These are phyloP conservation scores for Chironex yamaguchii DNA, from an alignment of 30 jellyfish, hydroid and myxozoan genomes.

Conservation along the genomic window DNA sequence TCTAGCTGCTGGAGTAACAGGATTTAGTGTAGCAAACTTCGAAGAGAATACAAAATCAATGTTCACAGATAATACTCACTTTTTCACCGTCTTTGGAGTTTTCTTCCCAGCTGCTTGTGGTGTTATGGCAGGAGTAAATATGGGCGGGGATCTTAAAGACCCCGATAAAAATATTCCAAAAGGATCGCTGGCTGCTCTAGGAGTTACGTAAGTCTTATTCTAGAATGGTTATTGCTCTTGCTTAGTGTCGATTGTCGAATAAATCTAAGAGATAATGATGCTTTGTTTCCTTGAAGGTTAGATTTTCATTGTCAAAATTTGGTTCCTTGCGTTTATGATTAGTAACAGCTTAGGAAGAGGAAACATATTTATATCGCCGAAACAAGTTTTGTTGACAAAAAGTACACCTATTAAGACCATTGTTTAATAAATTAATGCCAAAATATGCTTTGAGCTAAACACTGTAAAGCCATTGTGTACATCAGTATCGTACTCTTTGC, in stretches of 20 bases:
- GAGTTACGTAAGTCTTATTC: conserved; percentile 88
- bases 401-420: too few relatives aligned
- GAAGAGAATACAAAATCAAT: conserved; percentile 80
- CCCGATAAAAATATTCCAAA: conserved; percentile 88
- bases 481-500: too few relatives aligned
- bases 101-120: conserved; percentile 99
- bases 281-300: not conserved
- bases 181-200: conserved; percentile 94
- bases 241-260: too few relatives aligned
- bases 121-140: conserved; percentile 94
- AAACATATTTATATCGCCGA: too few relatives aligned
- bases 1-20: conserved; percentile 81
- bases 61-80: conserved; percentile 74
- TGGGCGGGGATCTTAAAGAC: conserved; percentile 94
- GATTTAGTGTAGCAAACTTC: conserved; percentile 79
- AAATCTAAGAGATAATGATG: too few relatives aligned
- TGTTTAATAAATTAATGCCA: too few relatives aligned
- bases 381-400: too few relatives aligned
- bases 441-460: too few relatives aligned
- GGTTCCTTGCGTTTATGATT: too few relatives aligned
- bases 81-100: conserved; percentile 91
- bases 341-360: too few relatives aligned
- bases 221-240: too few relatives aligned
- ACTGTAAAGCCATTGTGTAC: too few relatives aligned
- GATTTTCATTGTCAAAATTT: not conserved